Base-by-base conservation (phyloP, 2,113 vertebrate genomes). In the Charadrius vociferus region DNA sequence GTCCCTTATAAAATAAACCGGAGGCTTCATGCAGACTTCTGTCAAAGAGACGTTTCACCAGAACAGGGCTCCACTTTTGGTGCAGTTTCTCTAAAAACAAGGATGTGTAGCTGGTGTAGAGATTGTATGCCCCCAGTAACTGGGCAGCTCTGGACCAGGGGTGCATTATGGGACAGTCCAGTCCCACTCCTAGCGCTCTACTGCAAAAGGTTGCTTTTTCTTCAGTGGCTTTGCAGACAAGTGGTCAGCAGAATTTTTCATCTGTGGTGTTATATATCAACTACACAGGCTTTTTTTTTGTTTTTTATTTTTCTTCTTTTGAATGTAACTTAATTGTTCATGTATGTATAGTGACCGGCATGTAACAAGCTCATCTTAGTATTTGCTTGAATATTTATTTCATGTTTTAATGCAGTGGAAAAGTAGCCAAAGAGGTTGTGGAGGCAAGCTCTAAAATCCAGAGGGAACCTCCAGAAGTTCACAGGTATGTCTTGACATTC, bases 401-500 rank as follows among this genome's bases (percentile, higher is more conserved):
- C 12, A 8, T 96, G 30, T 97, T 72, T 95, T 94, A 72, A 95
- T 97, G 37, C 93, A 99, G 99, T 71, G 99, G 99, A 78, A 99
- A 98, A 98, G 99, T 99, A 86, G 99, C 99, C 86, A 99, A 99
- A 98, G 99, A 99, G 92, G 99, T 99, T 80, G 99, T 99, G 58
- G 99, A 99, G 89, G 99, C 99, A 88, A 99, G 99, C 95, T 99
- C 99, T 65, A 99, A 99, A 98, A 99, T 99, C 95, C 99, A 99
- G 97, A 99, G 99, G 86, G 99, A 99, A 45, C 99, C 99, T 34
- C 99, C 99, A 7, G 98, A 99, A 95, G 99, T 99, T 67, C 97
- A 98, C 97, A 99, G 99, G 99, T 99, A 97, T 97, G 95, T 86
- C 59, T 80, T 77, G 19, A 45, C 19, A 29, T 65, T 91, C n/a